A percentile compares a stretch with the other conserved stretches of the same genome.
Conservation (phyloP, 2,888 invertebrate genomes). For the Micropterix aruncella region DNA sequence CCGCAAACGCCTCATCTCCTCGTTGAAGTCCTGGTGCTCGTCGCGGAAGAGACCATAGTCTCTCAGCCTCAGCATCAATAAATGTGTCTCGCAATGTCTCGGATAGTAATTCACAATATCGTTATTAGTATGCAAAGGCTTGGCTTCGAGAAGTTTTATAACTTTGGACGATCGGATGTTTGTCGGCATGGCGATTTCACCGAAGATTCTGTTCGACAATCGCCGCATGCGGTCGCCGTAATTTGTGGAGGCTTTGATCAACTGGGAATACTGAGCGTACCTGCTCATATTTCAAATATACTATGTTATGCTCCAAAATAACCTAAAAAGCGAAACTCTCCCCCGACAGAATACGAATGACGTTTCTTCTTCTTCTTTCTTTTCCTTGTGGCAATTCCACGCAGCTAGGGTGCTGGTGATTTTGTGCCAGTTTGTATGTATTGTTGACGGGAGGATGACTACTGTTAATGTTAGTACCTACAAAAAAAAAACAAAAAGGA, state of each 20-base stretch:
- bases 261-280: slow-evolving; percentile 56
- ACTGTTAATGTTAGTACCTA: no score
- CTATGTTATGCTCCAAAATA: no score
- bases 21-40: slow-evolving; percentile 80
- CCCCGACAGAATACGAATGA: no score
- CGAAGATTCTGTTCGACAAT: slow-evolving; percentile 78
- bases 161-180: slow-evolving; percentile 66
- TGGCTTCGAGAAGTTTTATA: slow-evolving; percentile 60
- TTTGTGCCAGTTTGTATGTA: no score
- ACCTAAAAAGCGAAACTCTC: no score
- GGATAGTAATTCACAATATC: slow-evolving; percentile 78
- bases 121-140: slow-evolving; percentile 58
- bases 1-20: slow-evolving; percentile 68
- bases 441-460: no score
- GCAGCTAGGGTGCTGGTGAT: no score
- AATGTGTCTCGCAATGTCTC: slow-evolving; percentile 60
- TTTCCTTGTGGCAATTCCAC: no score
- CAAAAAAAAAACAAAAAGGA: no score
- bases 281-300: slow-evolving; percentile 35
- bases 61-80: slow-evolving; percentile 56
- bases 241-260: slow-evolving; percentile 55
- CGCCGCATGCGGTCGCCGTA: slow-evolving; percentile 79
- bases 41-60: slow-evolving; percentile 72
- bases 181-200: slow-evolving; percentile 70
- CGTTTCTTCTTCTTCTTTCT: no score